Conservation (phyloP, 2,797 vertebrate species). For the Intellagama lesueurii region DNA sequence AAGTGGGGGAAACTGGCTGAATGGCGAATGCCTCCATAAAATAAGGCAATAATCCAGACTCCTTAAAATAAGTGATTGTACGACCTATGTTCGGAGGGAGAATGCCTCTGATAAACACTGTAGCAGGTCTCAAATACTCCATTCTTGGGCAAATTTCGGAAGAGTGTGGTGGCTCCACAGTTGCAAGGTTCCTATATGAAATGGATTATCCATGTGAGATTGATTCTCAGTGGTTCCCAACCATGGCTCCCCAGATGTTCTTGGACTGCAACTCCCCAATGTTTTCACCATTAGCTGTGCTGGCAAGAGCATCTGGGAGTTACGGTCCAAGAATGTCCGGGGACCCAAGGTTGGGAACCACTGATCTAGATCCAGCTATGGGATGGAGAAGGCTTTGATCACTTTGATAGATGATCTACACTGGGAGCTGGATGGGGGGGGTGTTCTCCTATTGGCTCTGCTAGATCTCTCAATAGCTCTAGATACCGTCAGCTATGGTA, state of each 20-base stretch:
- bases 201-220: no score
- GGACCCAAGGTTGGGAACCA: no score
- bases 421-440: background rate
- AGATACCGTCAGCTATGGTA: background rate
- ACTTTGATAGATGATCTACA: background rate
- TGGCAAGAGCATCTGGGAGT: background rate
- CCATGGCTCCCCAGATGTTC: background rate
- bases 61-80: no score
- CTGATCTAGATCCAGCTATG: background rate
- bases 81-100: no score
- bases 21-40: no score
- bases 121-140: no score
- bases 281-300: background rate
- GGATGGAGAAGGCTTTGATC: background rate
- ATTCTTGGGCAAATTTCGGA: no score
- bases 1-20: background rate
- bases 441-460: background rate
- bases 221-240: no score
- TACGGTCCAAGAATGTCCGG: background rate
- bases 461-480: background rate
- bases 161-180: no score
- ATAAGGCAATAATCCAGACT: no score
- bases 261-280: background rate
- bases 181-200: no score
- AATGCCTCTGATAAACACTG: no score